These are phyloP conservation scores for Stictocephala bisonia DNA, from an alignment of 2,888 invertebrate genomes.

Conservation along the genomic window DNA sequence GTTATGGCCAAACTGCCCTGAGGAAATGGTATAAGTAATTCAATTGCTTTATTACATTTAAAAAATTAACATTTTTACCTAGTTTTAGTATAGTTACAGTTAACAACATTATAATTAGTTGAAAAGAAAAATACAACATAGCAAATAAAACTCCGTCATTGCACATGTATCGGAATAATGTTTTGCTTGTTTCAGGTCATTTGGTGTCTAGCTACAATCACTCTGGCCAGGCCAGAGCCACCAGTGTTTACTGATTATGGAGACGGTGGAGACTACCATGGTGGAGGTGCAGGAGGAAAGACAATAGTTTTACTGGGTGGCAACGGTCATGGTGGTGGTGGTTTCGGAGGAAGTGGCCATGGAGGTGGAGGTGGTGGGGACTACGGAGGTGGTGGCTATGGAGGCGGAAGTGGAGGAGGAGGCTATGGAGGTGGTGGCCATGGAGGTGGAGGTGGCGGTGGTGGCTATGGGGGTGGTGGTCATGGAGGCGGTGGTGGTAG, in stretches of 20 bases:
- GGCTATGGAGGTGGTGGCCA: conserved; percentile 20
- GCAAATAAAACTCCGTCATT: not conserved
- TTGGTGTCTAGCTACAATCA: not conserved
- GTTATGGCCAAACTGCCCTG: no score
- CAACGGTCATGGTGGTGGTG: not conserved
- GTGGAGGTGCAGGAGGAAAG: not conserved
- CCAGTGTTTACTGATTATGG: conserved; percentile 16
- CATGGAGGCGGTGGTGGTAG: conserved; percentile 22
- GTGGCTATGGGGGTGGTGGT: conserved; percentile 22
- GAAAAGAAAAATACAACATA: no score
- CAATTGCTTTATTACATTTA: no score
- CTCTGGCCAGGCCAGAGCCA: conserved; percentile 3
- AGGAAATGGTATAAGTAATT: no score
- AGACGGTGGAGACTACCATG: not conserved
- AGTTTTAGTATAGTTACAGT: no score
- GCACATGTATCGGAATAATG: not conserved
- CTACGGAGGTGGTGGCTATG: conserved; percentile 1
- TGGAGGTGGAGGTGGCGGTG: not conserved
- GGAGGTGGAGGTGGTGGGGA: conserved; percentile 9
- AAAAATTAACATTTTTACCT: no score
- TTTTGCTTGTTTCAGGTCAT: not conserved
- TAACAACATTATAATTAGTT: no score
- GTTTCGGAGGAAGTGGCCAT: not conserved
- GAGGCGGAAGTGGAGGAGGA: conserved; percentile 16
- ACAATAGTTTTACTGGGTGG: not conserved